Conservation (phyloP, 2,113 vertebrate genomes). For the Lophura nycthemera region DNA sequence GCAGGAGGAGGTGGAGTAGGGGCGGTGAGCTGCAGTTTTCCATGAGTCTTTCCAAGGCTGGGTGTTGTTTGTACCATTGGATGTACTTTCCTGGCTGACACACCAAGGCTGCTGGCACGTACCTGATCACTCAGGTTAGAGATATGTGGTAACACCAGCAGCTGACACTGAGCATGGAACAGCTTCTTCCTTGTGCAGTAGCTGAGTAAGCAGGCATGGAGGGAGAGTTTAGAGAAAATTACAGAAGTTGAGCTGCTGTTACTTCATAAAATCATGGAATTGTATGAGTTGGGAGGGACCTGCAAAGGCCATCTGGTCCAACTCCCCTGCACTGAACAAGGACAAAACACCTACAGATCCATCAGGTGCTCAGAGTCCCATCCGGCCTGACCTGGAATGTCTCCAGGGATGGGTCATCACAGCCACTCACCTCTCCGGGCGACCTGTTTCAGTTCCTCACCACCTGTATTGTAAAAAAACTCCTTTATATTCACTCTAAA, state of each 20-base stretch:
- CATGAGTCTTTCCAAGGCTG: neutral
- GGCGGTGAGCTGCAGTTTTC: neutral
- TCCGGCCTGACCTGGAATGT: too few relatives aligned
- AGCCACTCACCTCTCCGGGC: too few relatives aligned
- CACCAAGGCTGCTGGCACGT: neutral
- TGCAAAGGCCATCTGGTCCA: too few relatives aligned
- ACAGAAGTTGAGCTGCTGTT: neutral
- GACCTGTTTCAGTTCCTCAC: too few relatives aligned
- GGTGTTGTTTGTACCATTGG: neutral
- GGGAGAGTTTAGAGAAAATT: neutral
- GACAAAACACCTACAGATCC: too few relatives aligned
- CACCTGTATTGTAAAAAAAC: too few relatives aligned
- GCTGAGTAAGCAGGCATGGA: neutral
- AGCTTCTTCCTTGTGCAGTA: neutral
- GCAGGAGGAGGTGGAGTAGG: accelerated
- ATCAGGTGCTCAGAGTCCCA: too few relatives aligned
- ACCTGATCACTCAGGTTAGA: neutral
- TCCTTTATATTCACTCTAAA: too few relatives aligned
- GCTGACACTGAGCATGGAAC: neutral
- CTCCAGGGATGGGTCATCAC: too few relatives aligned
- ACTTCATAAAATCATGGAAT: neutral
- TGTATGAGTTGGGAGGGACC: too few relatives aligned
- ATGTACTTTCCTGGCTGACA: neutral
- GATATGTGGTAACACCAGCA: accelerated
- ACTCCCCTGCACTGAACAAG: too few relatives aligned